Conservation (phyloP, 1,140 invertebrate genomes). For the Leptonema lineaticorne region DNA sequence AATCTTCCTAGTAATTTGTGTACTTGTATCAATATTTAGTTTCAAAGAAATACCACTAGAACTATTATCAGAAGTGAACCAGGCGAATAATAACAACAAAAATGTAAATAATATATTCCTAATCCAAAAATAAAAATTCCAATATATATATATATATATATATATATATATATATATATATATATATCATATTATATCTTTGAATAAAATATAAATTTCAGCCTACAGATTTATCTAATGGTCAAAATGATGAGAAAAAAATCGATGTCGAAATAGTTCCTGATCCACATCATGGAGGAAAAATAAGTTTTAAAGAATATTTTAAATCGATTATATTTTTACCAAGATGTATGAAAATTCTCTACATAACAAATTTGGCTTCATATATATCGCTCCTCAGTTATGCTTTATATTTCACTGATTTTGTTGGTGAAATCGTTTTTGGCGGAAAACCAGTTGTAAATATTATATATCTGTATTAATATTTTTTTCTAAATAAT, state of each 20-base stretch:
- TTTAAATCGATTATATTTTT: slow-evolving; percentile 74
- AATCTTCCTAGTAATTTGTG: slow-evolving; percentile 69
- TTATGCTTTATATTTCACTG: slow-evolving; percentile 85
- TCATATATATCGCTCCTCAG: slow-evolving; percentile 88
- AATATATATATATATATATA: slow-evolving; percentile 31
- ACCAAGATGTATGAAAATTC: slow-evolving; percentile 71
- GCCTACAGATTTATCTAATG: slow-evolving; percentile 37
- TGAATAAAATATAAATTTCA: slow-evolving; percentile 21
- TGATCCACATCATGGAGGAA: neutral
- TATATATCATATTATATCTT: neutral
- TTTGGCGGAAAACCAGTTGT: slow-evolving; percentile 73
- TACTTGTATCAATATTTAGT: slow-evolving; percentile 66
- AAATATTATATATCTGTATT: slow-evolving; percentile 3
- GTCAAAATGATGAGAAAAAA: slow-evolving; percentile 19
- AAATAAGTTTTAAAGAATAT: slow-evolving; percentile 59
- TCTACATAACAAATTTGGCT: slow-evolving; percentile 81
- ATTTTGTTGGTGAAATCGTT: slow-evolving; percentile 83
- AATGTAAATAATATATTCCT: neutral
- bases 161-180: slow-evolving; percentile 31
- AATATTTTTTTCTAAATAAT: no score
- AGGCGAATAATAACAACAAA: neutral
- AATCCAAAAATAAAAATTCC: neutral
- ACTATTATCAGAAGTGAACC: slow-evolving; percentile 46
- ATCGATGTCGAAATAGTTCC: neutral
- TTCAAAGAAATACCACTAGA: slow-evolving; percentile 73